Percentiles rank a stretch among this genome's conserved stretches.
These are phyloP conservation scores for Carcina quercana DNA, from an alignment of 2,888 invertebrate species.

Conservation along the genomic window DNA sequence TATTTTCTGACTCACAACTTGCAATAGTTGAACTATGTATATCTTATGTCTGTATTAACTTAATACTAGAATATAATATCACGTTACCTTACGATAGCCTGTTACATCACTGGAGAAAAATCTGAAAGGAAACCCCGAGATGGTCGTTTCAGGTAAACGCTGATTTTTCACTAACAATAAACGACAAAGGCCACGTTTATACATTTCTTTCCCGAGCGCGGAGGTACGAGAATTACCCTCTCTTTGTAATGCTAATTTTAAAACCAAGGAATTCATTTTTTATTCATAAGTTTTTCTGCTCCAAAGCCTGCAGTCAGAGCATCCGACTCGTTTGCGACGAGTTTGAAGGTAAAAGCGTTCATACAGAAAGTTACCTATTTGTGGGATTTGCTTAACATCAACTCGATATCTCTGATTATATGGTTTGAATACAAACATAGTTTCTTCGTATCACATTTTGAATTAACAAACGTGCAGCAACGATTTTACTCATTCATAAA, in stretches of 20 bases:
- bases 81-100: too few species aligned
- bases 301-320: slow-evolving; percentile 63
- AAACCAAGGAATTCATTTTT: slow-evolving; percentile 73
- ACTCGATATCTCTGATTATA: too few species aligned
- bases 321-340: slow-evolving; percentile 61
- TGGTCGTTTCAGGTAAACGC: slow-evolving; percentile 27
- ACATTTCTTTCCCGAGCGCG: slow-evolving; percentile 59
- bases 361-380: slow-evolving; percentile 35
- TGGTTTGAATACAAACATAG: too few species aligned
- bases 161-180: slow-evolving; percentile 59
- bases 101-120: too few species aligned
- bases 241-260: slow-evolving; percentile 73
- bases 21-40: background rate
- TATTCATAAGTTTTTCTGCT: slow-evolving; percentile 73
- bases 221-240: slow-evolving; percentile 69
- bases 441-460: too few species aligned
- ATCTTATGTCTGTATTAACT: too few species aligned
- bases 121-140: slow-evolving; percentile 9
- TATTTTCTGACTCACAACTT: too few species aligned
- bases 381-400: too few species aligned
- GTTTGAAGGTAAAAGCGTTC: slow-evolving; percentile 40
- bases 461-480: too few species aligned
- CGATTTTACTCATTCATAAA: too few species aligned
- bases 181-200: slow-evolving; percentile 56
- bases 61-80: too few species aligned